These are phyloP conservation scores for Campylomormyrus tamandua DNA, from an alignment of 2,113 vertebrate species.

Conservation along the genomic window DNA sequence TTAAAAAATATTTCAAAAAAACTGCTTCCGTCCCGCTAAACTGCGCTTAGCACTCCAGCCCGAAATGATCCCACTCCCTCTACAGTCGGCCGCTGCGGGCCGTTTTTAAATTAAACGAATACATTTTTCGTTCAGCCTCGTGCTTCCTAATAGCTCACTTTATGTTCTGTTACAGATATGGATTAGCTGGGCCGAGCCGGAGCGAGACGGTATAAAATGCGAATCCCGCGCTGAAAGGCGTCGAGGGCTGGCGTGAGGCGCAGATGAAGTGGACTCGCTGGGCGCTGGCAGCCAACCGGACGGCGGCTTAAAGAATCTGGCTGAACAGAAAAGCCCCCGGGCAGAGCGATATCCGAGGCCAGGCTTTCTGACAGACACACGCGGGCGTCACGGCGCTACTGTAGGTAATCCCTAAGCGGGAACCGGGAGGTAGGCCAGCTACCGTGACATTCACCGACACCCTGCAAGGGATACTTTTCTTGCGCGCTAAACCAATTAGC, in stretches of 20 bases:
- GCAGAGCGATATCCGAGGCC: neutral
- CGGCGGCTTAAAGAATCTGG: conserved; percentile 28
- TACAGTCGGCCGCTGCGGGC: conserved; percentile 63
- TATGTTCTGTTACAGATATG: conserved; percentile 70
- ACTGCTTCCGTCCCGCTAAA: conserved; percentile 28
- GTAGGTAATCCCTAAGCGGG: neutral
- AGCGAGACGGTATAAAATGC: conserved; percentile 72
- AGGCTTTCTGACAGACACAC: neutral
- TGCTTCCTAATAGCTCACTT: conserved; percentile 73
- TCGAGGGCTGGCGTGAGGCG: conserved; percentile 69
- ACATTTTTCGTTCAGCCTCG: conserved; percentile 73
- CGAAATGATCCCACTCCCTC: conserved; percentile 59
- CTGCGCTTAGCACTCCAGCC: conserved; percentile 51
- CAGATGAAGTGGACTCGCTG: conserved; percentile 60
- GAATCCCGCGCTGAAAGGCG: conserved; percentile 65
- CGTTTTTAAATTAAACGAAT: conserved; percentile 76
- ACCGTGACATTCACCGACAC: neutral
- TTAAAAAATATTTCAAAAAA: neutral
- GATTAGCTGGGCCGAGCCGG: conserved; percentile 61
- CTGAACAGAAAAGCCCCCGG: neutral
- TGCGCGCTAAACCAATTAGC: conserved; percentile 14
- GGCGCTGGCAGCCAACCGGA: conserved; percentile 48
- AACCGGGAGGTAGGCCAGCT: neutral
- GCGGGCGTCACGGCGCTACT: neutral
- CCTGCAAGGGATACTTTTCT: neutral